A percentile compares a stretch with the other conserved stretches of the same genome.
phyloP scores from a whole-genome alignment of 2,113 vertebrate genomes.

The Oncorhynchus tshawytscha region DNA sequence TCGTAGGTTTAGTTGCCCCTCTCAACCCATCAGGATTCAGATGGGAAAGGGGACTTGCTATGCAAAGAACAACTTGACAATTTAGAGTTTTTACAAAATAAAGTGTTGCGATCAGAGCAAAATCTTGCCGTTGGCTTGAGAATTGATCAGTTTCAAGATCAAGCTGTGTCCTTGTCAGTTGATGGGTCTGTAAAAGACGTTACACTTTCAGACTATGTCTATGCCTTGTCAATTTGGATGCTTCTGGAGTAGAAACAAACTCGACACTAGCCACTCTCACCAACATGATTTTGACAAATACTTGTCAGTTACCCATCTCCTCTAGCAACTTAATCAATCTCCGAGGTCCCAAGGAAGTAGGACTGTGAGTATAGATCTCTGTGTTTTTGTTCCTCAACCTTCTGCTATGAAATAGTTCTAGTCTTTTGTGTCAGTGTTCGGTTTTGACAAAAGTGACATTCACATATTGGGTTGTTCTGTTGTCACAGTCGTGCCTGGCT shows the following conservation, averaged over 20 bases:
- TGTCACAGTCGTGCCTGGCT: conserved; percentile 66
- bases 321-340: conserved; percentile 51
- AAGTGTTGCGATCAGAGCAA: conserved; percentile 52
- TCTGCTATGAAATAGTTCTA: conserved; percentile 53
- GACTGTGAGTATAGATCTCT: conserved; percentile 56
- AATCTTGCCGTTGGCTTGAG: conserved; percentile 51
- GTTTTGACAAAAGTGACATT: conserved; percentile 71
- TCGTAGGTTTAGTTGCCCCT: not conserved
- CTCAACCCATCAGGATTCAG: conserved; percentile 26
- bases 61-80: conserved; percentile 55
- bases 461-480: conserved; percentile 70
- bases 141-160: conserved; percentile 68
- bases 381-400: conserved; percentile 9
- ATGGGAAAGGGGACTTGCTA: conserved; percentile 30
- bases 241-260: conserved; percentile 59
- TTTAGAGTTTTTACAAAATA: conserved; percentile 52
- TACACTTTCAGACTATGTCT: conserved; percentile 57
- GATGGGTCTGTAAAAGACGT: conserved; percentile 63
- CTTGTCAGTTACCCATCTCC: conserved; percentile 31
- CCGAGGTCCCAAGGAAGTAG: conserved; percentile 64
- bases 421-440: conserved; percentile 54
- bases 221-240: conserved; percentile 59
- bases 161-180: conserved; percentile 57
- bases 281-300: conserved; percentile 63
- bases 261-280: conserved; percentile 57